Base-by-base conservation (phyloP, 2,797 vertebrate genomes). In the Enteromius paludinosus region DNA sequence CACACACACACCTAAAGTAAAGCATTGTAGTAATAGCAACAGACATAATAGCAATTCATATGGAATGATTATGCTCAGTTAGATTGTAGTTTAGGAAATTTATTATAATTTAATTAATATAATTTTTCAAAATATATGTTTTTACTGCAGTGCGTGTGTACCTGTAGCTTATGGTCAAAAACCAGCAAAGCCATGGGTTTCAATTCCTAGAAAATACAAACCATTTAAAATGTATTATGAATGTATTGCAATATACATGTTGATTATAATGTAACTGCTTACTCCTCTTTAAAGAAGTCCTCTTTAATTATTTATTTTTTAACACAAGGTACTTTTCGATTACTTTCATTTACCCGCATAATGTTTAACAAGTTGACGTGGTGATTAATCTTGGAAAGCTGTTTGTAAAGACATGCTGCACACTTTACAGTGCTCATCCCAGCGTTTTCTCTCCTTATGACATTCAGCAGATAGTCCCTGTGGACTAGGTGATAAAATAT, bases 351-450 rank as follows among this genome's bases (percentile, higher is more conserved):
- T 81, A 72, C 41, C 41, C 30, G 69, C 69, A 72, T 64, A 49
- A 81, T 72, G 69, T 81, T 81, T 72, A 72, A 45, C 30, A 72
- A 81, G 69, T 38, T 72, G 79, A 72, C 69, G 20, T 73, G 70
- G 79, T 73, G 70, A 81, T 81, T 81, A 74, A 81, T 81, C 79
- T 73, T 3, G 30, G 30, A 81, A 81, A 74, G 69, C 59, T 65
- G 61, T 74, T 81, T 74, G 61, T 41, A 52, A 66, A 81, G 79
- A 74, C 70, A 66, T 28, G 6, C 59, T 41, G 15, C 70, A 81
- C 33, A 73, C 59, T 41, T 41, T 43, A 45, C 79, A 64, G 59
- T 81, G 59, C 35, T 82, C 81, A 45, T 82, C 64, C 72, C 71
- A 28, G 45, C 64, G 3, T 70, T 61, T 82, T 66, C 45, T 69